Percentiles rank a stretch among this genome's conserved stretches.
These are phyloP conservation scores for Embidobia sp. DNA, from an alignment of 2,888 invertebrate species.

Conservation along the genomic window DNA sequence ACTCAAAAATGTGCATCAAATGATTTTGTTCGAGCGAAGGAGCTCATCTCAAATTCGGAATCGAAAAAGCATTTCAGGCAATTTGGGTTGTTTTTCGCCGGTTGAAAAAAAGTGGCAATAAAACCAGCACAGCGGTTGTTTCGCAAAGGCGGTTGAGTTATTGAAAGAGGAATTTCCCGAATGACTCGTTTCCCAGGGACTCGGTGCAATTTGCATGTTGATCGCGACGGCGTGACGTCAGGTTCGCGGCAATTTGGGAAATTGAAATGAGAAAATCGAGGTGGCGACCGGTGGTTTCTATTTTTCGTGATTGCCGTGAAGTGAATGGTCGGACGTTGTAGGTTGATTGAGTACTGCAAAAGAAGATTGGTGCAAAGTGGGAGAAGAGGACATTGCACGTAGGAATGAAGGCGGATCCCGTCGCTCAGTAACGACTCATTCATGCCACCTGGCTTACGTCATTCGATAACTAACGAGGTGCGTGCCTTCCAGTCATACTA, in stretches of 20 bases:
- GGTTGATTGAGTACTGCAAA: slow-evolving; percentile 40
- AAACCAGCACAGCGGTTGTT: no score
- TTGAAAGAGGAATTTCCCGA: no score
- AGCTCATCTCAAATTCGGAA: no score
- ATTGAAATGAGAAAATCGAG: not conserved
- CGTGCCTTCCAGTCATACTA: slow-evolving; percentile 63
- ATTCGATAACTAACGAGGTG: slow-evolving; percentile 60
- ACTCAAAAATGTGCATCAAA: no score
- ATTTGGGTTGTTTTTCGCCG: no score
- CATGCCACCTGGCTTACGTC: slow-evolving; percentile 69
- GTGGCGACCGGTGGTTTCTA: not conserved
- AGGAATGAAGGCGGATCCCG: slow-evolving; percentile 68
- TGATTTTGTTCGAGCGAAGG: no score
- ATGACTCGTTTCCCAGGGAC: no score
- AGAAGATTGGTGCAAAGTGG: slow-evolving; percentile 41
- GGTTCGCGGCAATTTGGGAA: not conserved
- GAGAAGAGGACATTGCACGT: slow-evolving; percentile 64
- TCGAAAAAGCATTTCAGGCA: no score
- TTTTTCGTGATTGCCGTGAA: not conserved
- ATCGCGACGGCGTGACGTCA: not conserved
- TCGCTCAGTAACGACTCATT: slow-evolving; percentile 66
- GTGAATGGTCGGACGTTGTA: slow-evolving; percentile 26
- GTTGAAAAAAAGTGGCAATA: no score
- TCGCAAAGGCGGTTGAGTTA: no score
- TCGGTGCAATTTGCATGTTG: no score